These are phyloP conservation scores for Leuciscus idus DNA, from an alignment of 2,113 vertebrate species.

Conservation along the genomic window DNA sequence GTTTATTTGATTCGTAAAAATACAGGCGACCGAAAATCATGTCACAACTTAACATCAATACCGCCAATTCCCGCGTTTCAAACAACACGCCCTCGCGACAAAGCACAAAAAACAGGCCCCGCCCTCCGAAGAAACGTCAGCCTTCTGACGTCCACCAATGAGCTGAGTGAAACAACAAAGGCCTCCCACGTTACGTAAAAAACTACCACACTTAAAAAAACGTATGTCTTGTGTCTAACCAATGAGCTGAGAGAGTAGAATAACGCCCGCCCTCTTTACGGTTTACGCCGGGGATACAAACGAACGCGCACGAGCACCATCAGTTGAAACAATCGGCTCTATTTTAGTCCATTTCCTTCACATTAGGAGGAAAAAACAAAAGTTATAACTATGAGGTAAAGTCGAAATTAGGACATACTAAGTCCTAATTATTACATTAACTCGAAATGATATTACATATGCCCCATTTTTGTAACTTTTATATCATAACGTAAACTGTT, in stretches of 20 bases:
- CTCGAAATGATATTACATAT: too few species aligned
- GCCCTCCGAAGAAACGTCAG: not conserved
- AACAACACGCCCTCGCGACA: constrained; percentile 41
- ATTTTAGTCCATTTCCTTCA: too few species aligned
- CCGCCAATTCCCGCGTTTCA: constrained; percentile 60
- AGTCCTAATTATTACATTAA: too few species aligned
- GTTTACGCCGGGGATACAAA: not conserved
- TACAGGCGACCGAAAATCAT: constrained; percentile 6
- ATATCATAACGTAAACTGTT: too few species aligned
- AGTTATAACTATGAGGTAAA: too few species aligned
- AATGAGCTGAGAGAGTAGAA: not conserved
- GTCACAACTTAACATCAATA: constrained; percentile 30
- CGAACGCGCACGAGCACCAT: not conserved
- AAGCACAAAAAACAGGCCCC: not conserved
- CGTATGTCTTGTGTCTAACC: not conserved
- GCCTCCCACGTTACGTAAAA: not conserved
- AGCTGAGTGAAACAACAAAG: not conserved
- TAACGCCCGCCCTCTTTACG: not conserved
- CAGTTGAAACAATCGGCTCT: not conserved
- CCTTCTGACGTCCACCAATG: not conserved
- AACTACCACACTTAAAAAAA: not conserved
- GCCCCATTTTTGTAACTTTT: too few species aligned
- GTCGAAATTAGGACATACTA: too few species aligned
- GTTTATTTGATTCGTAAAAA: not conserved
- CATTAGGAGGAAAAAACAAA: too few species aligned